Percentiles rank a stretch among this genome's conserved stretches.
Evolutionary conservation across 2,888 invertebrate species (phyloP).

Genomic region (Apotomis capreana): DNA sequence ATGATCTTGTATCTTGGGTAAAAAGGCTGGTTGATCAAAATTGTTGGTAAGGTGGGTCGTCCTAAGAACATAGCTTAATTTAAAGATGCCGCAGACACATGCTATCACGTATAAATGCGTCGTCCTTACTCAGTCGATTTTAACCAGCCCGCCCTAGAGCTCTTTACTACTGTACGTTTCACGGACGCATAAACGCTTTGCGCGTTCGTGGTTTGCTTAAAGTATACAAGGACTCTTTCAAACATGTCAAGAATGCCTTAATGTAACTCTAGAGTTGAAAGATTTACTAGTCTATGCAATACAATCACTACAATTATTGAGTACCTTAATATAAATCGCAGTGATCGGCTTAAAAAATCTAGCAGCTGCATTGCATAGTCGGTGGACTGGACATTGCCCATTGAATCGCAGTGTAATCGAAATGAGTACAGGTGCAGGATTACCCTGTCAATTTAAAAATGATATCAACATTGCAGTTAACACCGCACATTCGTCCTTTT

Average conservation of each 20-base stretch:
- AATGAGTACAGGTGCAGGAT: slow-evolving; percentile 28
- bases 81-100: slow-evolving; percentile 13
- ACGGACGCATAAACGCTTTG: background rate
- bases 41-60: too few relatives aligned
- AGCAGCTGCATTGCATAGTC: slow-evolving; percentile 3
- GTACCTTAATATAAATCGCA: background rate
- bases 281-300: slow-evolving; percentile 10
- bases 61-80: background rate
- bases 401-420: slow-evolving; percentile 24
- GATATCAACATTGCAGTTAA: slow-evolving; percentile 4
- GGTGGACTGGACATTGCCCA: slow-evolving; percentile 18
- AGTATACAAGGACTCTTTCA: background rate
- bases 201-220: background rate
- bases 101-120: slow-evolving; percentile 4
- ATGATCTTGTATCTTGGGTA: slow-evolving; percentile 2
- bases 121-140: background rate
- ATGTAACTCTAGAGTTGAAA: background rate
- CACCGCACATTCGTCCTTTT: slow-evolving; percentile 2
- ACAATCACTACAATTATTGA: background rate
- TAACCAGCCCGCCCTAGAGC: slow-evolving; percentile 2
- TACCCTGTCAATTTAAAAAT: slow-evolving; percentile 20
- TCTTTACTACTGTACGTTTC: background rate
- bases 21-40: background rate
- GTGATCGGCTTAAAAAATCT: background rate
- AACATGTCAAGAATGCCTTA: background rate